phyloP scores from a whole-genome alignment of 2,888 invertebrate species.

The Pogonocherus hispidulus region DNA sequence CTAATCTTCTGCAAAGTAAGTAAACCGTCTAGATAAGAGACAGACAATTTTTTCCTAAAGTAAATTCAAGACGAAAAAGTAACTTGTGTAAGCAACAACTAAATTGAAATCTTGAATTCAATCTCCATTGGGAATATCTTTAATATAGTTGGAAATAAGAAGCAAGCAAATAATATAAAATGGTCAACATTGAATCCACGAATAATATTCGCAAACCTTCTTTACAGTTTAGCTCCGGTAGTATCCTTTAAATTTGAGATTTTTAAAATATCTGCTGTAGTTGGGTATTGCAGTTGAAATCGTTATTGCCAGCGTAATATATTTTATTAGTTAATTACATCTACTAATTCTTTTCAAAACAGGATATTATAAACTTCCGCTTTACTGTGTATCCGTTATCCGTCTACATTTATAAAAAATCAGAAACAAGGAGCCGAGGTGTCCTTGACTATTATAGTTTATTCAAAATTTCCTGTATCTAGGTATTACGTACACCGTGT shows the following conservation, averaged over 20 bases:
- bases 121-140: slow-evolving; percentile 50
- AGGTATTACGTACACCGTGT: no score
- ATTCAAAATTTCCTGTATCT: no score
- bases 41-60: slow-evolving; percentile 27
- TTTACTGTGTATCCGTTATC: no score
- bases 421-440: no score
- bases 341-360: no score
- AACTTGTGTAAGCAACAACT: slow-evolving; percentile 44
- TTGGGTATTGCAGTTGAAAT: no score
- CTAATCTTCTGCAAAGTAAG: slow-evolving; percentile 30
- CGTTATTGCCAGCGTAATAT: no score
- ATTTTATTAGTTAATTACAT: no score
- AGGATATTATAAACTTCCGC: no score
- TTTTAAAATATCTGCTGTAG: no score
- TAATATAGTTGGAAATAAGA: slow-evolving; percentile 45
- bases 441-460: no score
- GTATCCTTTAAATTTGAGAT: background rate
- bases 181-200: slow-evolving; percentile 51
- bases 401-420: no score
- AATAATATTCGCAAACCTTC: slow-evolving; percentile 41
- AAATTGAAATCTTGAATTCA: slow-evolving; percentile 52
- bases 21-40: slow-evolving; percentile 33
- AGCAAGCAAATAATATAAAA: slow-evolving; percentile 50
- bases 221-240: slow-evolving; percentile 27
- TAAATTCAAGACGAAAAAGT: slow-evolving; percentile 29